These are phyloP conservation scores for Dryoscopus gambensis DNA, from an alignment of 2,113 vertebrate species.

Conservation along the genomic window DNA sequence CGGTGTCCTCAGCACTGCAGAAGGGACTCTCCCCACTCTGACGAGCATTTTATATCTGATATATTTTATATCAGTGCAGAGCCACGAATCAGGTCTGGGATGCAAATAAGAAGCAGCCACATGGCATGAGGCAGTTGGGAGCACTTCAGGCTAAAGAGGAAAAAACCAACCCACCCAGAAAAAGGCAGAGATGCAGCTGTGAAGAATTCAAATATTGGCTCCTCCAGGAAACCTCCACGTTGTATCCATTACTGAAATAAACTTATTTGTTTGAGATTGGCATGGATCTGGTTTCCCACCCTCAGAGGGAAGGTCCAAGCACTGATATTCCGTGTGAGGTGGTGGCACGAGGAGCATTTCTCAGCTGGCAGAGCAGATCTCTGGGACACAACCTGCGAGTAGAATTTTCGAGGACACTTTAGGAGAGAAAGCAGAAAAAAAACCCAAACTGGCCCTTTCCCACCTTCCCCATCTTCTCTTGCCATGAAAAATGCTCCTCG, in stretches of 20 bases:
- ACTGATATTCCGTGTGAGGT: background rate
- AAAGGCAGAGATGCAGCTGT: background rate
- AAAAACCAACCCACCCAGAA: background rate
- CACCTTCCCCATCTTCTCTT: background rate
- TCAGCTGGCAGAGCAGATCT: background rate
- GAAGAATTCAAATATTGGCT: constrained; percentile 33
- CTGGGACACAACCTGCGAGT: background rate
- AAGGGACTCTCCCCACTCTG: rapidly evolving
- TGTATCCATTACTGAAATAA: background rate
- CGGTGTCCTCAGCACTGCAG: rapidly evolving
- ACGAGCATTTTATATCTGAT: background rate
- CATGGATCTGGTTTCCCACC: background rate
- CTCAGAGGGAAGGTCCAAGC: background rate
- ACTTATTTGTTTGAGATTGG: background rate
- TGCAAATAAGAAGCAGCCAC: constrained; percentile 19
- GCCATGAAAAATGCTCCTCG: background rate
- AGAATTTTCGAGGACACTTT: background rate
- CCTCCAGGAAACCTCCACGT: background rate
- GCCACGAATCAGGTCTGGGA: background rate
- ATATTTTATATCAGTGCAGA: background rate
- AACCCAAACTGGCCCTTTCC: background rate
- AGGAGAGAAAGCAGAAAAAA: background rate
- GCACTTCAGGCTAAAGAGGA: background rate
- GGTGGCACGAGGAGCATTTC: background rate
- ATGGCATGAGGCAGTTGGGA: background rate